Percentiles rank a stretch among this genome's conserved stretches.
These are phyloP conservation scores for Anastatus disparis DNA, from an alignment of 1,140 invertebrate genomes.

Conservation along the genomic window DNA sequence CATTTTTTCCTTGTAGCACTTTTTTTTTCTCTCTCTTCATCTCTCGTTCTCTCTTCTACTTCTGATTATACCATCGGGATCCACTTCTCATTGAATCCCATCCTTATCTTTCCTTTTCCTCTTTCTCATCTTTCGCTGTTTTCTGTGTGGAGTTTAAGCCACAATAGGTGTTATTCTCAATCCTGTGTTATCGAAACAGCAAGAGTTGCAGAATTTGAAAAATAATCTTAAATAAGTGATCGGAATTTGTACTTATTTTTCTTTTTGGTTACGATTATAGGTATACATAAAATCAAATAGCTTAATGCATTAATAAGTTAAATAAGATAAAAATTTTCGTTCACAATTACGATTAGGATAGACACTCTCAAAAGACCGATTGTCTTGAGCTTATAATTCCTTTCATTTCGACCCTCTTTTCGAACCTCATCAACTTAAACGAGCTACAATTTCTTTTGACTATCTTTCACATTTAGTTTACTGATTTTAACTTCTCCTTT, in stretches of 20 bases:
- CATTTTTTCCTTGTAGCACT: neutral
- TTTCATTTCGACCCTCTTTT: slow-evolving; percentile 30
- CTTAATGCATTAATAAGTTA: neutral
- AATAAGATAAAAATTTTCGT: slow-evolving; percentile 1
- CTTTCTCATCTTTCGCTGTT: neutral
- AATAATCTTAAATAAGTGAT: no score
- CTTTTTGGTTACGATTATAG: no score
- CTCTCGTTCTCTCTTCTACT: neutral
- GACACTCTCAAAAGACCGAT: slow-evolving; percentile 45
- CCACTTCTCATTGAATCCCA: no score
- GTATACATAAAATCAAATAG: no score
- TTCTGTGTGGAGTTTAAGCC: neutral
- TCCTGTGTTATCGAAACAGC: no score
- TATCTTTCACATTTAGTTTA: no score
- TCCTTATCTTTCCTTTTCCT: no score
- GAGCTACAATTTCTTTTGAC: slow-evolving; percentile 19
- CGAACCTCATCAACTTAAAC: slow-evolving; percentile 20
- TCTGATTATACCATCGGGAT: neutral
- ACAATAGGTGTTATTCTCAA: no score
- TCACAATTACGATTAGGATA: slow-evolving; percentile 49
- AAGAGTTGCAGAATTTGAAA: no score
- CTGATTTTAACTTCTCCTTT: neutral
- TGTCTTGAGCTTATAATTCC: neutral
- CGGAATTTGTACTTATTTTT: no score
- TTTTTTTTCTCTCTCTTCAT: neutral